A percentile compares a stretch with the other conserved stretches of the same genome.
These are phyloP conservation scores for Xenus cinereus DNA, from an alignment of 2,113 vertebrate genomes.

Conservation along the genomic window DNA sequence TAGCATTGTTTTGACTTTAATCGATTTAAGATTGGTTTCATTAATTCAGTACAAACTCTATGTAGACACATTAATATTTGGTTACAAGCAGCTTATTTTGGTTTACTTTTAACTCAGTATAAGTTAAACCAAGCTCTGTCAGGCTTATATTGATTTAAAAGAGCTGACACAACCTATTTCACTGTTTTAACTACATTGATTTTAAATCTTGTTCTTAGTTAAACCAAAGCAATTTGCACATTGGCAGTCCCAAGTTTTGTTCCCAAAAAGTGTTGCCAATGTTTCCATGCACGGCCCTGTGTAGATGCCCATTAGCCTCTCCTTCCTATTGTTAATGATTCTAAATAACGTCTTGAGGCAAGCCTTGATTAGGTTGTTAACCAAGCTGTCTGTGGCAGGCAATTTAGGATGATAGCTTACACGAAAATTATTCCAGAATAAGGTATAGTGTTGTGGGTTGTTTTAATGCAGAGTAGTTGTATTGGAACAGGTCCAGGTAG, in stretches of 20 bases:
- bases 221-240: neutral
- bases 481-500: neutral
- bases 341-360: neutral
- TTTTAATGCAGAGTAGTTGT: neutral
- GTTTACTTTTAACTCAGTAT: neutral
- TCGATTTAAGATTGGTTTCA: neutral
- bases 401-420: neutral
- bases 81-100: neutral
- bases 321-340: constrained; percentile 6
- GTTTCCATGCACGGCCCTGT: neutral
- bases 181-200: neutral
- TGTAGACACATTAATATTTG: neutral
- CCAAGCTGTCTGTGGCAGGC: constrained; percentile 2
- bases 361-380: constrained; percentile 34
- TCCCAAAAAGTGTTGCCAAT: neutral
- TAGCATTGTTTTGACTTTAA: neutral
- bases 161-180: neutral
- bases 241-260: neutral
- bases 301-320: neutral
- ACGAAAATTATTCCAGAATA: neutral
- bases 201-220: neutral
- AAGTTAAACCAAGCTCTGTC: neutral
- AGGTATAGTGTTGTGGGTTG: neutral
- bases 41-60: neutral
- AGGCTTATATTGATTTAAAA: neutral